phyloP scores from a whole-genome alignment of 2,888 invertebrate species.

The Ochropleura leucogaster region DNA sequence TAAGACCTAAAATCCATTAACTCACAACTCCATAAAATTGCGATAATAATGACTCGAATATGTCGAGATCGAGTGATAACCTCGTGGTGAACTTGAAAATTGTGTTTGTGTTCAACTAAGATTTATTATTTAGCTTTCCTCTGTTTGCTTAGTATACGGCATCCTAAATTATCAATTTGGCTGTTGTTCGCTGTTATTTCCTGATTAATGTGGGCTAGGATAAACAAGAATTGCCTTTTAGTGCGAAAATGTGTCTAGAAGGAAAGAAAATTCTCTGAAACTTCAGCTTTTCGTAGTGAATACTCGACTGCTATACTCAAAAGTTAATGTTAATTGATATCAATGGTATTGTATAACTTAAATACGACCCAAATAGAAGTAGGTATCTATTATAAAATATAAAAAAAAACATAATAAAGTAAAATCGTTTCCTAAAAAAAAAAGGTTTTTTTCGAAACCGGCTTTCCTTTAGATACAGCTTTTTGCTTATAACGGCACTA shows the following conservation, averaged over 20 bases:
- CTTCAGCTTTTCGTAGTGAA: conserved; percentile 1
- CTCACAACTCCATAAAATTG: conserved; percentile 50
- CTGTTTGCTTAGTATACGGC: conserved; percentile 40
- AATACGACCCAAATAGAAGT: no score
- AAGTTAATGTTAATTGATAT: no score
- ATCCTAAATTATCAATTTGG: conserved; percentile 60
- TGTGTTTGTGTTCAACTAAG: conserved; percentile 76
- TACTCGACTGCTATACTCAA: not conserved
- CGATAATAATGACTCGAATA: conserved; percentile 78
- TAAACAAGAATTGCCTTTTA: conserved; percentile 51
- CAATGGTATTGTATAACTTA: no score
- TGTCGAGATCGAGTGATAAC: conserved; percentile 81
- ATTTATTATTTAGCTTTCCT: conserved; percentile 74
- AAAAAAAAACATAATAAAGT: no score
- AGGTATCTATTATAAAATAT: no score
- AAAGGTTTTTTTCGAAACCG: no score
- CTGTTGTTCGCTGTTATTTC: conserved; percentile 53
- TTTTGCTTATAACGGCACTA: no score
- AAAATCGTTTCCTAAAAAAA: no score
- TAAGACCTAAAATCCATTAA: conserved; percentile 62
- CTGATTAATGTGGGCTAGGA: conserved; percentile 45
- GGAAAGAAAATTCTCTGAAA: not conserved
- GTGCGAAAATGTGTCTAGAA: conserved; percentile 18
- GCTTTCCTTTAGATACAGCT: no score
- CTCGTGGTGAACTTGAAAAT: conserved; percentile 82